phyloP scores from a whole-genome alignment of 2,797 vertebrate genomes.

The Telmatherina bonti region DNA sequence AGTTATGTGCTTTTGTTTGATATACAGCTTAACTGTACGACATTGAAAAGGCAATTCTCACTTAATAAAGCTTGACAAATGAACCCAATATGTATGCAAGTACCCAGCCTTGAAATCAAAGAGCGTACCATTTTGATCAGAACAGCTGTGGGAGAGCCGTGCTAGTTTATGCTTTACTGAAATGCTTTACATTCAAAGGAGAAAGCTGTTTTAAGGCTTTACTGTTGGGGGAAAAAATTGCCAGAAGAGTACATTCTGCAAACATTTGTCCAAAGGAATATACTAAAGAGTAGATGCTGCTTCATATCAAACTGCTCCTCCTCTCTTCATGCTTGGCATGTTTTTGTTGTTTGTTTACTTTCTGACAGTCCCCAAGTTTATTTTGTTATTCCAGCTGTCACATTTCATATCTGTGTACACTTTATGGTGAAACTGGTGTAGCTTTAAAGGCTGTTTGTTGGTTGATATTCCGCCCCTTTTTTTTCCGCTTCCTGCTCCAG shows the following conservation, averaged over 20 bases:
- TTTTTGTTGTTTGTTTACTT: constrained; percentile 56
- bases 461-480: constrained; percentile 66
- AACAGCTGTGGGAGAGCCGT: not conserved
- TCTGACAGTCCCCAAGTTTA: constrained; percentile 42
- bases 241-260: constrained; percentile 30
- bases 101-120: constrained; percentile 1
- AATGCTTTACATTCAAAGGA: constrained; percentile 13
- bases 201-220: constrained; percentile 29
- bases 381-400: constrained; percentile 50
- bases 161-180: constrained; percentile 20
- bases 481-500: constrained; percentile 45
- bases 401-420: constrained; percentile 59
- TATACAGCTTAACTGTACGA: not conserved
- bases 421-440: constrained; percentile 50
- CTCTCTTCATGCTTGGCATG: constrained; percentile 30
- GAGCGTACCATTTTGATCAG: constrained; percentile 15
- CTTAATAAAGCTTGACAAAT: constrained; percentile 7
- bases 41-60: constrained; percentile 6
- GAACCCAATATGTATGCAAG: not conserved
- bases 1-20: not conserved
- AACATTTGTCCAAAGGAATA: constrained; percentile 43
- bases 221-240: constrained; percentile 1
- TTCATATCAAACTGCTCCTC: constrained; percentile 38
- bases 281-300: constrained; percentile 30
- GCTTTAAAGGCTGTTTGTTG: constrained; percentile 66